Percentiles rank a stretch among this genome's conserved stretches.
Conservation (phyloP, 2,113 vertebrate species). For the Sebastes fasciatus region DNA sequence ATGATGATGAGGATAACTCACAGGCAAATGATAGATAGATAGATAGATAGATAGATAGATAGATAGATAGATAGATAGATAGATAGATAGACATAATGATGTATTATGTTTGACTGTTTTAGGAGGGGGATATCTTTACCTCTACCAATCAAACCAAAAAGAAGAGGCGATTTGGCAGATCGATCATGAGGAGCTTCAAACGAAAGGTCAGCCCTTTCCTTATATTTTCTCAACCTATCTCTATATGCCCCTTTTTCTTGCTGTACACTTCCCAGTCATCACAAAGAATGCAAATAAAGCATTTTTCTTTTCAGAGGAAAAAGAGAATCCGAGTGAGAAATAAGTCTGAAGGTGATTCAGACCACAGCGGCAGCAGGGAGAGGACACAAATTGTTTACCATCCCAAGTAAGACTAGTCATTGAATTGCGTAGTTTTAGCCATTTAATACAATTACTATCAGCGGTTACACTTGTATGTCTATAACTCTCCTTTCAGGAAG, state of each 20-base stretch:
- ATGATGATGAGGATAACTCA: slow-evolving; percentile 45
- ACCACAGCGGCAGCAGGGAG: slow-evolving; percentile 82
- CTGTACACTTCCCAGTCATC: neutral
- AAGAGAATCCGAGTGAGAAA: slow-evolving; percentile 88
- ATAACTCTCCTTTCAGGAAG: slow-evolving; percentile 69
- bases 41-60: slow-evolving; percentile 5
- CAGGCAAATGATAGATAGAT: slow-evolving; percentile 49
- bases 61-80: slow-evolving; percentile 13
- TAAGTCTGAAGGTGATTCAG: slow-evolving; percentile 87
- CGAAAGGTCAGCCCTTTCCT: slow-evolving; percentile 85
- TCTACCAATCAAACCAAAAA: slow-evolving; percentile 80
- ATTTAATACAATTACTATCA: neutral
- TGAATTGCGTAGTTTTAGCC: neutral
- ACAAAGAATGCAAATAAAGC: neutral
- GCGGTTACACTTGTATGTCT: neutral
- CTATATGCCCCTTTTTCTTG: neutral
- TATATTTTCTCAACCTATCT: neutral
- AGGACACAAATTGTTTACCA: slow-evolving; percentile 86
- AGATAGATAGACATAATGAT: neutral
- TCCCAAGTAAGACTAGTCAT: slow-evolving; percentile 83
- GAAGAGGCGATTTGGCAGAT: slow-evolving; percentile 84
- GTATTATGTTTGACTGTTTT: slow-evolving; percentile 36
- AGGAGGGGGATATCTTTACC: slow-evolving; percentile 75
- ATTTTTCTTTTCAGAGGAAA: slow-evolving; percentile 83
- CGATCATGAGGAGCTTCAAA: slow-evolving; percentile 90